Percentiles rank a stretch among this genome's conserved stretches.
Evolutionary conservation across 2,113 vertebrate species (phyloP).

Genomic region (Hypanus sabinus): DNA sequence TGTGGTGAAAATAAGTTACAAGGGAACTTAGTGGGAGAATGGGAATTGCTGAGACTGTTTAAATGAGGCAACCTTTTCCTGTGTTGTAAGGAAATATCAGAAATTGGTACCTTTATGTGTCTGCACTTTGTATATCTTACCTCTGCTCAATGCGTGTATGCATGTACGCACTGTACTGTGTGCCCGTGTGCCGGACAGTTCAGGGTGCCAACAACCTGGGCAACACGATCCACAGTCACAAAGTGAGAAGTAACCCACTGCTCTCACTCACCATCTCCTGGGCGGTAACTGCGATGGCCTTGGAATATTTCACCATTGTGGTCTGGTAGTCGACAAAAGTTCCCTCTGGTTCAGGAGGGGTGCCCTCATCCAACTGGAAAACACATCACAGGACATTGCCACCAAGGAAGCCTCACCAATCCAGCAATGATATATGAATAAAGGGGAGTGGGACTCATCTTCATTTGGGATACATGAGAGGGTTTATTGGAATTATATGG

Average conservation of each 20-base stretch:
- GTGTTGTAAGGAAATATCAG: no score
- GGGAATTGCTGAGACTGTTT: no score
- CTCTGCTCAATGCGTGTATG: background rate
- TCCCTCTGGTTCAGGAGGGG: conserved; percentile 83
- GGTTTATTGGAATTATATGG: background rate
- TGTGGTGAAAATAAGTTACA: no score
- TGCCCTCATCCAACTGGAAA: conserved; percentile 83
- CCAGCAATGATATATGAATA: background rate
- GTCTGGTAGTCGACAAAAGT: conserved; percentile 97
- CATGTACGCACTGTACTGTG: background rate
- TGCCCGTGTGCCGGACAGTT: background rate
- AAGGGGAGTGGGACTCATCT: background rate
- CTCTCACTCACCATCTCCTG: conserved; percentile 88
- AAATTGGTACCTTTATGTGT: background rate
- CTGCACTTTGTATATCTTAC: background rate
- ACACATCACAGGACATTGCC: background rate
- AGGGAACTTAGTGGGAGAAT: no score
- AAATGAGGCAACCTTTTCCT: no score
- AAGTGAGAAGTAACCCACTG: background rate
- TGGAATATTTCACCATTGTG: conserved; percentile 94
- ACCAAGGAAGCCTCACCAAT: background rate
- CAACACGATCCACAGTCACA: no score
- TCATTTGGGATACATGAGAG: background rate
- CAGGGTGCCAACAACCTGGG: no score
- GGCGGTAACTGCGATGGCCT: conserved; percentile 89